Evolutionary conservation across 2,797 vertebrate genomes (phyloP), one percentile per base, ranked within the genome.

Genomic region (Anguilla anguilla): DNA sequence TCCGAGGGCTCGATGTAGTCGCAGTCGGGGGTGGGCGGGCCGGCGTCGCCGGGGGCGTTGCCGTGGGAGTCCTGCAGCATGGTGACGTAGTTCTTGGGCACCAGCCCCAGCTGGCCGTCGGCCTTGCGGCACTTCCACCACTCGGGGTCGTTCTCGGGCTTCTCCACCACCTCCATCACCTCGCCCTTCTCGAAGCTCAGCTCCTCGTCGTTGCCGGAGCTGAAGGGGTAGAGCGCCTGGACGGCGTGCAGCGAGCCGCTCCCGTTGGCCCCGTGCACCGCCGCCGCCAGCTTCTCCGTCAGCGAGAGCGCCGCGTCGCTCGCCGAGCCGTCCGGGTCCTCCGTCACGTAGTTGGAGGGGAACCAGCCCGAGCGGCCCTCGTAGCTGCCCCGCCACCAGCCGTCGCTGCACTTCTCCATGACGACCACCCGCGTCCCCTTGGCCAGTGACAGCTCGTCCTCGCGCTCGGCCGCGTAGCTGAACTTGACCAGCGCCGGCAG

Each of bases 111-210:
- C 92, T 96, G 97, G 89, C 97, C 97, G 51, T 98, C 97, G 1
- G 93, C 95, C 93, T 98, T 98, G 90, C 97, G 96, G 93, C 97
- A 98, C 93, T 97, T 98, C 97, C 97, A 98, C 97, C 97, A 98
- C 90, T 98, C 97, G 0, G 97, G 97, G 91, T 98, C 97, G 86
- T 98, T 98, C 94, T 98, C 97, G 0, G 97, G 97, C 92, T 97
- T 98, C 95, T 98, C 97, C 92, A 98, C 95, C 59, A 98, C 97
- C 92, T 98, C 97, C 97, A 98, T 98, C 90, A 98, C 91, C 91
- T 98, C 97, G 1, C 97, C 97, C 93, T 97, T 97, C 92, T 98
- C 97, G 89, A 98, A 98, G 94, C 97, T 97, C 31, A 98, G 97
- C 95, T 98, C 97, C 95, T 98, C 97, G 49, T 97, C 97, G 55